Percentiles rank a stretch among this genome's conserved stretches.
These are phyloP conservation scores for Oeneis ivallda DNA, from an alignment of 2,888 invertebrate species.

Conservation along the genomic window DNA sequence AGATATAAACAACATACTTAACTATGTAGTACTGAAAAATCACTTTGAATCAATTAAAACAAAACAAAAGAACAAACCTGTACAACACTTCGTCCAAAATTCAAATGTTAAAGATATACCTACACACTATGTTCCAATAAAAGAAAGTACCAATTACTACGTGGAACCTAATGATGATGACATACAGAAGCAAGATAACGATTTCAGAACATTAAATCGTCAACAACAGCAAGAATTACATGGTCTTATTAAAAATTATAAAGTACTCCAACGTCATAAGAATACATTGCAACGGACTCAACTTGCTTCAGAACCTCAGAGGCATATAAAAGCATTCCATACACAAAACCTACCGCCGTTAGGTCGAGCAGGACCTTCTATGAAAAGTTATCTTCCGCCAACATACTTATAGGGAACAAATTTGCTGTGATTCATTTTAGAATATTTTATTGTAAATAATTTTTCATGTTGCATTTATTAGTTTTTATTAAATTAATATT, in stretches of 20 bases:
- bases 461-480: constrained; percentile 67
- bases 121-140: constrained; percentile 49
- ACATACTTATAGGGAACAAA: constrained; percentile 55
- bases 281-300: constrained; percentile 51
- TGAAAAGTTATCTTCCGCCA: constrained; percentile 72
- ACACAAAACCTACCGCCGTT: constrained; percentile 63
- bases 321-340: constrained; percentile 54
- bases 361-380: constrained; percentile 72
- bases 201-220: constrained; percentile 47
- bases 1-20: constrained; percentile 63
- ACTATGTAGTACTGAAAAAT: constrained; percentile 65
- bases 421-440: constrained; percentile 57
- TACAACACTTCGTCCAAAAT: constrained; percentile 42
- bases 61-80: constrained; percentile 53
- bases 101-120: constrained; percentile 51
- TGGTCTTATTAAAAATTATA: constrained; percentile 72
- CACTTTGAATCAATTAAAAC: constrained; percentile 69
- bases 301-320: constrained; percentile 54
- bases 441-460: constrained; percentile 33
- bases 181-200: constrained; percentile 45
- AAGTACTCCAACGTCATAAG: constrained; percentile 67
- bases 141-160: constrained; percentile 44
- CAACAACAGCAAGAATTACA: constrained; percentile 62
- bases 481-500: constrained; percentile 42
- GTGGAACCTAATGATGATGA: constrained; percentile 40